Percentiles rank a stretch among this genome's conserved stretches.
phyloP scores from a whole-genome alignment of 2,797 vertebrate genomes.

The Margarornis squamiger region DNA sequence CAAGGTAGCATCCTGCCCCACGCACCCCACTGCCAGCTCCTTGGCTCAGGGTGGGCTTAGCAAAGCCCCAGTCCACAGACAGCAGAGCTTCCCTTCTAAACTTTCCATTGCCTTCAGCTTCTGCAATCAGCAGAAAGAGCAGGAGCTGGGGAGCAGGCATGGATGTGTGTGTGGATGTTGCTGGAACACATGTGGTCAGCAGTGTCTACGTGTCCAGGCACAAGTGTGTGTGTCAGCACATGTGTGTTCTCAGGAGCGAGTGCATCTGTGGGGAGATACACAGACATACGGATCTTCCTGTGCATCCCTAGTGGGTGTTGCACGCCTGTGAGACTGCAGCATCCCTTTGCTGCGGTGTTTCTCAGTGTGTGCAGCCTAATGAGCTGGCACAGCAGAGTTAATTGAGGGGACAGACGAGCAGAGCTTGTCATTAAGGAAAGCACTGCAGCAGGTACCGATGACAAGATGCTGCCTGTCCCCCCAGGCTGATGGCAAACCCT shows the following conservation, averaged over 20 bases:
- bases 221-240: not conserved
- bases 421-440: constrained; percentile 7
- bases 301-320: not conserved
- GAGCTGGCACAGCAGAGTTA: constrained; percentile 22
- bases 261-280: rapidly evolving
- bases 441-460: not conserved
- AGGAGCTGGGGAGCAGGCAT: not conserved
- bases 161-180: not conserved
- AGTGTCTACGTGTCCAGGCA: rapidly evolving
- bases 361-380: constrained; percentile 16
- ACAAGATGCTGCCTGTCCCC: constrained; percentile 31
- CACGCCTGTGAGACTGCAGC: constrained; percentile 33
- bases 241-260: not conserved
- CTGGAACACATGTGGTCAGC: not conserved
- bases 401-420: constrained; percentile 18
- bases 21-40: not conserved
- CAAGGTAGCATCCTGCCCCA: not conserved
- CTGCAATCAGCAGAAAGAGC: rapidly evolving
- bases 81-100: not conserved
- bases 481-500: constrained; percentile 6
- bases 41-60: not conserved
- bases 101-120: not conserved
- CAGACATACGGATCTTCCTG: not conserved
- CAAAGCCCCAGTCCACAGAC: not conserved
- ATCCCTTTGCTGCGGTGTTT: constrained; percentile 3